Conservation (phyloP, 2,113 vertebrate species). For the Rhinoptilus africanus region DNA sequence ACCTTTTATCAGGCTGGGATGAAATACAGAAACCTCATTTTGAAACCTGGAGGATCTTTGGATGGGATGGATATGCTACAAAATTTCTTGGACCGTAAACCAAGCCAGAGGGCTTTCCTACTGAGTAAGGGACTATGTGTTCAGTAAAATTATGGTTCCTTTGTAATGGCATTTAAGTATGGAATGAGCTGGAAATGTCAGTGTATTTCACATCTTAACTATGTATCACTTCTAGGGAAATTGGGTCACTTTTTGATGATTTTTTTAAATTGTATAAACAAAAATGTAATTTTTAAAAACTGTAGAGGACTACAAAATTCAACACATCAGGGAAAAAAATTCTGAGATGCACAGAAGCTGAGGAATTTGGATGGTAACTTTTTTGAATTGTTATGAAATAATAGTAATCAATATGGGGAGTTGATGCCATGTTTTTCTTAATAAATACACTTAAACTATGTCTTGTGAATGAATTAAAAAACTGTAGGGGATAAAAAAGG, state of each 20-base stretch:
- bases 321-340: background rate
- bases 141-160: slow-evolving; percentile 44
- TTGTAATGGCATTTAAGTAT: slow-evolving; percentile 19
- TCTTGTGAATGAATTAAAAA: background rate
- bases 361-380: background rate
- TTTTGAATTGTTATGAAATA: background rate
- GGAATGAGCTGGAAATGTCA: slow-evolving; percentile 26
- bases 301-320: background rate
- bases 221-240: background rate
- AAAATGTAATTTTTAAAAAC: background rate
- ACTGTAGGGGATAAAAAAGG: background rate
- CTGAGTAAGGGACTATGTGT: slow-evolving; percentile 85
- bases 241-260: background rate
- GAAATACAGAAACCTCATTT: slow-evolving; percentile 89
- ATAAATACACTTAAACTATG: background rate
- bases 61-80: slow-evolving; percentile 91
- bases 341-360: background rate
- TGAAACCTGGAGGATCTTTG: slow-evolving; percentile 89
- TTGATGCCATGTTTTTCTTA: background rate
- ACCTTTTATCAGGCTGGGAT: slow-evolving; percentile 83
- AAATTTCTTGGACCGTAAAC: slow-evolving; percentile 85
- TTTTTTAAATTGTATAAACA: background rate
- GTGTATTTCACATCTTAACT: slow-evolving; percentile 20
- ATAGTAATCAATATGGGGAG: background rate
- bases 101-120: slow-evolving; percentile 88